Evolutionary conservation across 2,888 invertebrate genomes (phyloP), one percentile per base, ranked within the genome.

Genomic region (Ectemnius cavifrons): DNA sequence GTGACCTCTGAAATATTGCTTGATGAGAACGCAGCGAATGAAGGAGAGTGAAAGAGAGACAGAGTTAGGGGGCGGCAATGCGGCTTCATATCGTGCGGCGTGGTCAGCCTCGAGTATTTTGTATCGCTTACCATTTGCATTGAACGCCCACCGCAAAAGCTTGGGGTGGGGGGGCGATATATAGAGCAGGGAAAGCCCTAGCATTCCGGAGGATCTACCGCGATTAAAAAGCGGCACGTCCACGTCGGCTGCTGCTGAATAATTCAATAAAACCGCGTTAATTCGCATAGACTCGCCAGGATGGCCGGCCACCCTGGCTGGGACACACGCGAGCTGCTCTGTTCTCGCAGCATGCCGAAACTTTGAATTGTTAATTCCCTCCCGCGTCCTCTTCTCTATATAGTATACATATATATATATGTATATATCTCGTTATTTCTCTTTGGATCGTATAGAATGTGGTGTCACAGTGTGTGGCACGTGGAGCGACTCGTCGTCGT

Each of bases 221-320:
- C 74, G 80, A 82, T 81, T 81, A 81, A 81, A 81, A 80, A 80
- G 78, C 74, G 14, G 8, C 16, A 61, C 57, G 46, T 13, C 63
- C 47, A 46, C 72, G 70, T 70, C 76, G 71, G 46, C 20, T 73
- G 49, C 63, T 75, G 58, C 69, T 82, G 82, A 82, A 82, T 82
- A 75, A 82, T 82, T 81, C 81, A 81, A 80, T 78, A 76, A 78
- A 81, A 78, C 74, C 71, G 78, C 78, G 78, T 81, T 81, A 81
- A 82, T 82, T 78, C 82, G 71, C 75, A 81, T 79, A 81, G 64
- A 77, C 70, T 79, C 49, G 11, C 5, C 37, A 63, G 63, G 52
- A 14, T 20, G 66, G 60, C 47, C 63, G 68, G 23, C 62, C 37
- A 37, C 58, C 60, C 57, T 58, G 28, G 52, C 16, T 13, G 27